Conservation (phyloP, 2,888 invertebrate genomes). For the Brachyptera putata region DNA sequence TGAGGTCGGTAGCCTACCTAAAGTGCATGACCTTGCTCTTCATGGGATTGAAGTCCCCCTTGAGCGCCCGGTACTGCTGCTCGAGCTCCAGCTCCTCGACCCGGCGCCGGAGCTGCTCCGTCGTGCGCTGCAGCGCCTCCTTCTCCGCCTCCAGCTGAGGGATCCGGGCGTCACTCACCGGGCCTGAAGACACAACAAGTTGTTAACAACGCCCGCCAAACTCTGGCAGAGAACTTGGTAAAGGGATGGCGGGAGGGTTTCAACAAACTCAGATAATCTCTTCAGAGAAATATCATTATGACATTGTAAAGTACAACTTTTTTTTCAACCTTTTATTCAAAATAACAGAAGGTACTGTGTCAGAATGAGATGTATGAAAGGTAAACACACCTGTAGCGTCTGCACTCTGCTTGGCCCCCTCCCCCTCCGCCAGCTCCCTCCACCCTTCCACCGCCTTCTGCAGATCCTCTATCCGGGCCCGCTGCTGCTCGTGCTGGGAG, state of each 20-base stretch:
- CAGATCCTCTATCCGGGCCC: conserved; percentile 46
- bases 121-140: conserved; percentile 46
- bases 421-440: conserved; percentile 50
- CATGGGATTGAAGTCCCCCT: conserved; percentile 51
- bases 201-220: background rate
- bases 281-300: too few relatives aligned
- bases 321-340: too few relatives aligned
- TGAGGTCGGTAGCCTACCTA: too few relatives aligned
- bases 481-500: conserved; percentile 28
- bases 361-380: too few relatives aligned
- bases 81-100: conserved; percentile 63
- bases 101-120: conserved; percentile 47
- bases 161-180: background rate
- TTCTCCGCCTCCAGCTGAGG: conserved; percentile 42
- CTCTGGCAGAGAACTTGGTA: too few relatives aligned
- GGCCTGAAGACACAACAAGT: background rate
- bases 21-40: conserved; percentile 42
- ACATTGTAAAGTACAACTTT: too few relatives aligned
- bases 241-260: too few relatives aligned
- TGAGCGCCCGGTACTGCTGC: conserved; percentile 58
- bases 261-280: too few relatives aligned
- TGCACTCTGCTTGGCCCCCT: conserved; percentile 39
- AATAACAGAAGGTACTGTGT: too few relatives aligned
- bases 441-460: conserved; percentile 71
- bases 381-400: too few relatives aligned